Evolutionary conservation across 2,113 vertebrate genomes (phyloP), one percentile per base, ranked within the genome.

Genomic region (Chrysemys picta): DNA sequence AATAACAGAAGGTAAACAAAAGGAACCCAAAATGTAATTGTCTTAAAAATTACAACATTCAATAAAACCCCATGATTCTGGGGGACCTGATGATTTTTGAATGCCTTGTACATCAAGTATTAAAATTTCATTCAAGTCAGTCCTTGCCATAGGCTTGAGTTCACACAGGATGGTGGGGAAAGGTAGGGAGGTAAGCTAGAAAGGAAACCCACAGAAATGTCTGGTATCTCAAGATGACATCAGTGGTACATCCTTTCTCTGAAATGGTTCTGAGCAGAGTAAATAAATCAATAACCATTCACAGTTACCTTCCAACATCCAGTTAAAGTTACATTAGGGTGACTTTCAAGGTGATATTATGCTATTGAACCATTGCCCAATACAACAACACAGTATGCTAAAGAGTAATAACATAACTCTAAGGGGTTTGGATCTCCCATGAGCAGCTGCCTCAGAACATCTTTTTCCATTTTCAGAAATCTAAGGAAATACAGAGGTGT

Each of bases 31-130:
- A 85, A 47, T 0, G 1, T 69, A 89, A 91, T 91, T 96, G 76
- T 25, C 56, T 93, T 87, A 22, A 75, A 76, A 38, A 22, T 38
- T 72, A 72, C 87, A 84, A 35, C 10, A 31, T 94, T 94, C 90
- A 96, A 86, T 93, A 76, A 95, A 96, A 91, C 65, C 65, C 75
- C 91, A 22, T 1, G 0, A 76, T 95, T 97, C 95, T 85, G 75
- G 84, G 72, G 47, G 80, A 62, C 59, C 45, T 84, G 59, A 85
- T 62, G 72, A 25, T 89, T 29, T 91, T 89, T 91, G 87, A 93
- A 96, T 57, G 12, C 75, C 72, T 91, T n/a, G 52, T 91, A n/a
- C 35, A 75, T 90, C 45, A 95, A 82, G 62, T 82, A 76, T 57
- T 93, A 90, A 95, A 22, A 95, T 91, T 87, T 35, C 79, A 62